Percentiles rank a stretch among this genome's conserved stretches.
These are phyloP conservation scores for Chrysomela aeneicollis DNA, from an alignment of 2,888 invertebrate species.

Conservation along the genomic window DNA sequence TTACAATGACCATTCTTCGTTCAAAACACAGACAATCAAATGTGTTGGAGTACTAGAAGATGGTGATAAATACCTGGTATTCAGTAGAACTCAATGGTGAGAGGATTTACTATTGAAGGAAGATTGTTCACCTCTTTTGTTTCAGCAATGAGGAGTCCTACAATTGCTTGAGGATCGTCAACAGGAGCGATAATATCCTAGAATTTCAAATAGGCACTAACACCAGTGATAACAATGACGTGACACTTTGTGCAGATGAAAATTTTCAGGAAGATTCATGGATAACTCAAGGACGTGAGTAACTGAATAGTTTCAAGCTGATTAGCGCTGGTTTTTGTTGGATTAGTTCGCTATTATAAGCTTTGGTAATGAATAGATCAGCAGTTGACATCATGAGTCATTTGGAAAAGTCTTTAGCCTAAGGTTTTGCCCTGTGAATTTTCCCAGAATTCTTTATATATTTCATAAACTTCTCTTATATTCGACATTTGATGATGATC, in stretches of 20 bases:
- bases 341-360: too few species aligned
- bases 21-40: conserved; percentile 64
- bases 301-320: not conserved
- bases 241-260: conserved; percentile 53
- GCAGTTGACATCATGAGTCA: too few species aligned
- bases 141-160: conserved; percentile 68
- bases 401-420: too few species aligned
- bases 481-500: too few species aligned
- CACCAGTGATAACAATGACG: conserved; percentile 52
- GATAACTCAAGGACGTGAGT: conserved; percentile 72
- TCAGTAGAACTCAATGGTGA: conserved; percentile 66
- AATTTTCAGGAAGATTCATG: conserved; percentile 66
- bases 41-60: conserved; percentile 58
- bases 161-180: conserved; percentile 68
- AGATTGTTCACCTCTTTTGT: conserved; percentile 29
- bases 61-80: conserved; percentile 63
- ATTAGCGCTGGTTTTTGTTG: too few species aligned
- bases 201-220: conserved; percentile 66
- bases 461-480: too few species aligned
- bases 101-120: conserved; percentile 23
- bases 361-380: too few species aligned
- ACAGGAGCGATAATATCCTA: conserved; percentile 67
- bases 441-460: too few species aligned
- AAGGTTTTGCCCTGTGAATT: too few species aligned
- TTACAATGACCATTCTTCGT: conserved; percentile 64